Base-by-base conservation (phyloP, 2,888 invertebrate species). In the Drosophila basisetae region DNA sequence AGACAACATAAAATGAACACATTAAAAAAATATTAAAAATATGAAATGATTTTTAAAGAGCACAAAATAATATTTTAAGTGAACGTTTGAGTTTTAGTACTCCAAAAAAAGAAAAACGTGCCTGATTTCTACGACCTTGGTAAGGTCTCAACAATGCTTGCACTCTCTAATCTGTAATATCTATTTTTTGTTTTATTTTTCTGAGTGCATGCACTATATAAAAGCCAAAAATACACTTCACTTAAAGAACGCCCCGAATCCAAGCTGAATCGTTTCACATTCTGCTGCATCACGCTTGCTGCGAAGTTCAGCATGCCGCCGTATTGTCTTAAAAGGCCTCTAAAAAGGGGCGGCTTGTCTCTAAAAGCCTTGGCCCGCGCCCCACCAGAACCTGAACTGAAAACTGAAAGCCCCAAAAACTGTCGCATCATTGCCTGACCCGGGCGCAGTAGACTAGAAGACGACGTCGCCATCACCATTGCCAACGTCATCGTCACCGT, bases 371-470 rank as follows among this genome's bases (percentile, higher is more conserved):
- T 83, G 80, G 68, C 69, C 73, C 58, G 69, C 55, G 50, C 66
- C 68, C 28, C 25, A 25, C 53, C 62, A 60, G 30, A 64, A 52
- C 58, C 73, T 31, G 58, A 80, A 78, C 53, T 22, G 52, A 72
- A 68, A 54, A 30, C 47, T 31, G 52, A 64, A 53, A 30, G 43
- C 68, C 43, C n/a, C 56, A 54, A 50, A 82, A 83, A 71, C 61
- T 88, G 87, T 89, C 91, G 73, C 89, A 87, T 88, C 87, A 88
- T 88, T 62, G 73, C 73, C 47, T 47, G 66, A 68, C 39, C 71
- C 74, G 76, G 68, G 80, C 82, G 77, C 88, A 83, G 87, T 77
- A 88, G 87, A 88, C 87, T 88, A 81, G 88, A 79, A 90, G 87
- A 88, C 86, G 86, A 76, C 86, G 77, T 31, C 68, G 83, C 54